Evolutionary conservation across 2,888 invertebrate species (phyloP), one percentile per base, ranked within the genome.

Genomic region (Stenolophus ochropezus): DNA sequence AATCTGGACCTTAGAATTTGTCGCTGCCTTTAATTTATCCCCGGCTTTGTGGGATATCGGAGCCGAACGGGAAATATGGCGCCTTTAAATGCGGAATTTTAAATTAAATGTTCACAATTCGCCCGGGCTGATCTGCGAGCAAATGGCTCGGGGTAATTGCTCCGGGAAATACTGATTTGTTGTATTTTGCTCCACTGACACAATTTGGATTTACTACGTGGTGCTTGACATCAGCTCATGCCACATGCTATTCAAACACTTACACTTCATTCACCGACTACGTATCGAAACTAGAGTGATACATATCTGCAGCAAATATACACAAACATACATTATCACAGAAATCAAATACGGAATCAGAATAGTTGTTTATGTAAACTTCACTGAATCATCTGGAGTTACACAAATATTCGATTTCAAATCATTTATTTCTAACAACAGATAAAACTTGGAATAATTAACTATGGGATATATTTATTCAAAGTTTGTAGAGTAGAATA

Each of bases 1-100:
- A 79, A 79, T 79, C 79, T 79, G 69, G 71, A 79, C 79, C 71
- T 71, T 47, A 79, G 79, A 69, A 65, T 78, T 79, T 79, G 79
- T 69, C 65, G 73, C 49, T 11, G 58, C 76, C 16, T 76, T 58
- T 79, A 51, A 79, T 79, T 79, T 79, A 79, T 79, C 78, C 65
- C 79, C 65, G 51, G 79, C 51, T 65, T 79, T 78, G 78, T 78
- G 33, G 65, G 53, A 65, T 79, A 80, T 80, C 71, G 71, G 53
- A 73, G 27, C 33, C 61, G 77, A 61, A 77, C 47, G 47, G 21
- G 61, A 76, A 77, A 65, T 77, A 77, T 77, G 65, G 77, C 77
- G 77, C 77, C 61, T 77, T 77, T 58, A 77, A 77, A 77, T 65
- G 77, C 77, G 77, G 61, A 77, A 61, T 77, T 77, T 77, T 77